phyloP scores from a whole-genome alignment of 1,140 invertebrate genomes.

The Akabosia matsudoensis region DNA sequence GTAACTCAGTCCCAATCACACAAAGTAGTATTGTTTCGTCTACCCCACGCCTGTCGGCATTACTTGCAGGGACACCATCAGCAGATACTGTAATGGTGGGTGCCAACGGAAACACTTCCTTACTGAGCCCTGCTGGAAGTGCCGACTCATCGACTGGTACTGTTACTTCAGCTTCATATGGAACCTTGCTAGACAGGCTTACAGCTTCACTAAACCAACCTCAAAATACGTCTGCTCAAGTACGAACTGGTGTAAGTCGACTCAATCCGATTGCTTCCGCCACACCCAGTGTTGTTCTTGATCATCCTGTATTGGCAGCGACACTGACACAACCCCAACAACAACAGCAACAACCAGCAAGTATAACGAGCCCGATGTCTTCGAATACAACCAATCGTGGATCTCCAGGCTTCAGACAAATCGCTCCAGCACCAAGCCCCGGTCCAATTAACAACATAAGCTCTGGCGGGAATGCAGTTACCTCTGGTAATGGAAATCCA shows the following conservation, averaged over 20 bases:
- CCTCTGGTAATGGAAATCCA: neutral
- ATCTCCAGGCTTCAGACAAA: neutral
- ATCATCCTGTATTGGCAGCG: conserved; percentile 44
- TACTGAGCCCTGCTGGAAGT: neutral
- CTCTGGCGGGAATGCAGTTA: neutral
- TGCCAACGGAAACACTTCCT: neutral
- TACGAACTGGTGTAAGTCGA: conserved; percentile 31
- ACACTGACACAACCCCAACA: conserved; percentile 37
- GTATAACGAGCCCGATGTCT: neutral
- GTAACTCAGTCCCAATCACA: neutral
- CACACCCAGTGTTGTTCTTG: conserved; percentile 44
- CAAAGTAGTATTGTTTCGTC: conserved; percentile 33
- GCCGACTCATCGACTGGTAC: neutral
- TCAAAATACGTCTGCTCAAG: conserved; percentile 8
- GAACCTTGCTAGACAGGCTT: conserved; percentile 41
- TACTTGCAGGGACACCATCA: conserved; percentile 41
- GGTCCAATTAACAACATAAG: neutral
- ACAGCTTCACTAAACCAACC: conserved; percentile 36
- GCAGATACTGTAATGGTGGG: conserved; percentile 33
- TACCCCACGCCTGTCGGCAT: conserved; percentile 43
- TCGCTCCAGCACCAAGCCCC: neutral
- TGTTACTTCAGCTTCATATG: conserved; percentile 28
- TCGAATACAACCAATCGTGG: neutral
- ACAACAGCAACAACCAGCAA: conserved; percentile 2
- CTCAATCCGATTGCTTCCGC: conserved; percentile 46